phyloP scores from a whole-genome alignment of 1,140 invertebrate genomes.

The Coptotermes formosanus region DNA sequence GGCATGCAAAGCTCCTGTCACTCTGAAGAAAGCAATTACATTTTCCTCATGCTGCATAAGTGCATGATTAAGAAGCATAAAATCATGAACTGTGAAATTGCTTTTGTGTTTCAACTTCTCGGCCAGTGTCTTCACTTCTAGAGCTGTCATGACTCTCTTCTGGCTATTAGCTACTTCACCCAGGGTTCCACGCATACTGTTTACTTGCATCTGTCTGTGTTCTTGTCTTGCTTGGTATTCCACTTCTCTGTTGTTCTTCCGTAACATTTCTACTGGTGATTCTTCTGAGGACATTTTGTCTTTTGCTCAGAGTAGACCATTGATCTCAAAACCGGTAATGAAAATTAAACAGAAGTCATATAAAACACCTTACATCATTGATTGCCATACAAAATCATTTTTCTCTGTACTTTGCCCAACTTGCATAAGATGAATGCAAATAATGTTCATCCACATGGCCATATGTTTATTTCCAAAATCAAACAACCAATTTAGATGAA shows the following conservation, averaged over 20 bases:
- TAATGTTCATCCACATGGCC: no score
- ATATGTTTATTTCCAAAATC: no score
- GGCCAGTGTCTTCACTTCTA: not conserved
- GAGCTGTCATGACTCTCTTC: not conserved
- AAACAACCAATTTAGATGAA: no score
- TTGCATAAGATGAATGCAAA: no score
- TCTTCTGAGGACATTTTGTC: not conserved
- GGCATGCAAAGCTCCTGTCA: conserved; percentile 47
- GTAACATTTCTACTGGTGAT: not conserved
- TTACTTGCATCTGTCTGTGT: not conserved
- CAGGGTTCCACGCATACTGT: not conserved
- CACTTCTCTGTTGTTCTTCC: not conserved
- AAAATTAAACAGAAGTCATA: no score
- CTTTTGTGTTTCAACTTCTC: conserved; percentile 3
- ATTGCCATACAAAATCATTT: no score
- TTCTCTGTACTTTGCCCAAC: no score
- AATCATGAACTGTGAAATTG: conserved; percentile 21
- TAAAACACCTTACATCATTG: no score
- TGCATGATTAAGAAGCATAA: conserved; percentile 46
- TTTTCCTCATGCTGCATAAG: conserved; percentile 45
- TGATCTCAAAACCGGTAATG: no score
- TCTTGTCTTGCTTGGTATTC: not conserved
- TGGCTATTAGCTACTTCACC: not conserved
- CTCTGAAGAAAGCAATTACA: conserved; percentile 46
- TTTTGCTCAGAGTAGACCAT: no score